A percentile compares a stretch with the other conserved stretches of the same genome.
Evolutionary conservation across 2,888 invertebrate species (phyloP).

Genomic region (Euzophera pinguis): DNA sequence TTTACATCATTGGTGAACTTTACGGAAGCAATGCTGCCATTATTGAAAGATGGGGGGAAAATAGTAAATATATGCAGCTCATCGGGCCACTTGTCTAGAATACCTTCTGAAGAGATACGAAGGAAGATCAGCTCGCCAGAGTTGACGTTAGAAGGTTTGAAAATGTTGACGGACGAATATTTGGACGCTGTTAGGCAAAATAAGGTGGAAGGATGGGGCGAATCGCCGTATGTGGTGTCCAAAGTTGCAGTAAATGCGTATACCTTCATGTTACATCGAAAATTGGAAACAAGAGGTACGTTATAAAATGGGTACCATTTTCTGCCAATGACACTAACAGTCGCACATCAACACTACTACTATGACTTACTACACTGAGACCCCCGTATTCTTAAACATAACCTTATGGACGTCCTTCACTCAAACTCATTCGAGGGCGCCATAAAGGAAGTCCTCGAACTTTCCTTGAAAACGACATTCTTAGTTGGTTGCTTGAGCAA

Average conservation of each 20-base stretch:
- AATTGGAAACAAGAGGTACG: constrained; percentile 47
- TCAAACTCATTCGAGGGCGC: too few relatives aligned
- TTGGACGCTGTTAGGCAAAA: constrained; percentile 72
- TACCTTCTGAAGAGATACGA: constrained; percentile 76
- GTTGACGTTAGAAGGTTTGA: constrained; percentile 78
- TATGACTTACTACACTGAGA: too few relatives aligned
- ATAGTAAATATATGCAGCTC: constrained; percentile 88
- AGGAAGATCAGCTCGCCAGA: constrained; percentile 65
- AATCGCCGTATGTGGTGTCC: constrained; percentile 83
- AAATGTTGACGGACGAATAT: constrained; percentile 81
- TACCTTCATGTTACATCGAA: constrained; percentile 82
- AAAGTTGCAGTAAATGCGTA: constrained; percentile 88
- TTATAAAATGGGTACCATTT: too few relatives aligned
- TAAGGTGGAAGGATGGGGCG: constrained; percentile 75
- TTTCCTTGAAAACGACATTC: too few relatives aligned
- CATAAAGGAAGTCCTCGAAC: too few relatives aligned
- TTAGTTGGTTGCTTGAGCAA: too few relatives aligned
- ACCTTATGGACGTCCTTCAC: too few relatives aligned
- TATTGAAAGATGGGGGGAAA: constrained; percentile 82
- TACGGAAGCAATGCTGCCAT: constrained; percentile 82
- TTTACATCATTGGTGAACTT: constrained; percentile 57
- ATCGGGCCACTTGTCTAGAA: constrained; percentile 81
- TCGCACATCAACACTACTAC: too few relatives aligned
- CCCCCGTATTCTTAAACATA: too few relatives aligned
- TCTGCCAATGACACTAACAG: too few relatives aligned